Evolutionary conservation across 2,888 invertebrate genomes (phyloP).

Genomic region (Scrobipalpa atriplicella): DNA sequence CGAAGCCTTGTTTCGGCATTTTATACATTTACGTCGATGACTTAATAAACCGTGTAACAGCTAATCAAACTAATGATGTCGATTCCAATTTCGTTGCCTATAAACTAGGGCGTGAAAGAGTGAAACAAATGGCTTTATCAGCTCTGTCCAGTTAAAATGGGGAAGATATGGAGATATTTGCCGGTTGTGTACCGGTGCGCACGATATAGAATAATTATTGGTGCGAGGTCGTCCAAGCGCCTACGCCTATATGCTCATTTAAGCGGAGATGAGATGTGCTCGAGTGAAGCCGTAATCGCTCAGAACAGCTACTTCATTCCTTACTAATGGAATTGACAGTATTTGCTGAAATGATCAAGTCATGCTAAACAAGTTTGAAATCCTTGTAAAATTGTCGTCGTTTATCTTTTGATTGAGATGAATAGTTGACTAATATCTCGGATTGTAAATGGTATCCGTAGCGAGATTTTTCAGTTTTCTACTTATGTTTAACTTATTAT

Average conservation of each 20-base stretch:
- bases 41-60: background rate
- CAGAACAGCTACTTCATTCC: slow-evolving; percentile 64
- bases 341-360: slow-evolving; percentile 46
- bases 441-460: slow-evolving; percentile 14
- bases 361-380: slow-evolving; percentile 31
- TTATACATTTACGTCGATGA: slow-evolving; percentile 17
- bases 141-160: slow-evolving; percentile 7
- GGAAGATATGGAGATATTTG: slow-evolving; percentile 27
- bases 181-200: slow-evolving; percentile 63
- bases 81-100: background rate
- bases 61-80: slow-evolving; percentile 4
- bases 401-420: slow-evolving; percentile 13
- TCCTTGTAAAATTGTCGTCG: background rate
- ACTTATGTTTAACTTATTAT: slow-evolving; percentile 57
- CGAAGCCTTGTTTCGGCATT: background rate
- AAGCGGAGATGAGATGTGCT: slow-evolving; percentile 72
- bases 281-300: slow-evolving; percentile 71
- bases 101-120: slow-evolving; percentile 8
- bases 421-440: background rate
- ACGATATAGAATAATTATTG: slow-evolving; percentile 72
- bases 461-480: slow-evolving; percentile 40
- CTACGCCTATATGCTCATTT: slow-evolving; percentile 75
- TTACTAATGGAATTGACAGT: slow-evolving; percentile 60
- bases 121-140: slow-evolving; percentile 7
- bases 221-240: slow-evolving; percentile 64